Percentiles rank a stretch among this genome's conserved stretches.
These are phyloP conservation scores for Vanessa tameamea DNA, from an alignment of 1,140 invertebrate genomes.

Conservation along the genomic window DNA sequence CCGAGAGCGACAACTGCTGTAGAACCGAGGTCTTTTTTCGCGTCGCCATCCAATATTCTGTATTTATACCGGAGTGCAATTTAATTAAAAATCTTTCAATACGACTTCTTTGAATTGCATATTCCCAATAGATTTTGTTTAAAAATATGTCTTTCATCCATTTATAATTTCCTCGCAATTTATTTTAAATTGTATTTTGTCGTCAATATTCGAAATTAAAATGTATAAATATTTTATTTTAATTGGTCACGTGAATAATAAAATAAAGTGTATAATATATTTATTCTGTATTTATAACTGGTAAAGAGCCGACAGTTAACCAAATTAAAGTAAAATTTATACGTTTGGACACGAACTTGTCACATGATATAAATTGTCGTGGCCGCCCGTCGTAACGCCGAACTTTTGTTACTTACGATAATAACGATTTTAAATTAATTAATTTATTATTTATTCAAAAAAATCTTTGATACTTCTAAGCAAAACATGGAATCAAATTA, in stretches of 20 bases:
- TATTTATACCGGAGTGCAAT: slow-evolving; percentile 15
- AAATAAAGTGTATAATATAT: too few species aligned
- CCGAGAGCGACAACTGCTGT: slow-evolving; percentile 15
- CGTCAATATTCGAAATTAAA: too few species aligned
- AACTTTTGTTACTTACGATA: too few species aligned
- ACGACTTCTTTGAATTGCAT: neutral
- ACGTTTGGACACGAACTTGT: neutral
- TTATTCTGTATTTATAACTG: neutral
- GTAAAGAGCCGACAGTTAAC: neutral
- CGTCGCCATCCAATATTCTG: slow-evolving; percentile 15
- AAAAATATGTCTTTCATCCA: neutral
- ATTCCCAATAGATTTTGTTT: slow-evolving; percentile 1
- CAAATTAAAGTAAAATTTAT: slow-evolving; percentile 15
- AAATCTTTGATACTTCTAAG: neutral
- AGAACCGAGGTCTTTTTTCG: slow-evolving; percentile 15
- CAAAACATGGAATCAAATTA: too few species aligned
- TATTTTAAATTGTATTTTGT: neutral
- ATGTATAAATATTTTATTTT: too few species aligned
- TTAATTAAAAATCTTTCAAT: slow-evolving; percentile 12
- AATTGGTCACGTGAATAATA: too few species aligned
- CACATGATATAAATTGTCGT: neutral
- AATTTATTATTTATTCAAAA: neutral
- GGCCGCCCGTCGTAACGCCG: too few species aligned
- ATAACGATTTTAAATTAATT: neutral
- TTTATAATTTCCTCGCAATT: neutral